These are phyloP conservation scores for Eira barbara DNA, from an alignment of 2,113 vertebrate species.

Conservation along the genomic window DNA sequence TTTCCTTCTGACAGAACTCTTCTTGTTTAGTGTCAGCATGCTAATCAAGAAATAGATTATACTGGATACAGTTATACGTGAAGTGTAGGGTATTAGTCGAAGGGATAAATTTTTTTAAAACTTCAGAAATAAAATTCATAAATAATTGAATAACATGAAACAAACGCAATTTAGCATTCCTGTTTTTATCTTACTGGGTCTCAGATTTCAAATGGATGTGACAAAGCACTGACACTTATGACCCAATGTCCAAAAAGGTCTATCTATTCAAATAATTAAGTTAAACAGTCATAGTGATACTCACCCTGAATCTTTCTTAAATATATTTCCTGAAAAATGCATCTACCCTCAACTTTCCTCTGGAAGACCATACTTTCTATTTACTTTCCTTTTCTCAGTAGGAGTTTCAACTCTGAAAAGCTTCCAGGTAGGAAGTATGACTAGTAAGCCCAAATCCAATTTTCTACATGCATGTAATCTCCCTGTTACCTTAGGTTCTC, in stretches of 20 bases:
- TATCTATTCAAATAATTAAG: neutral
- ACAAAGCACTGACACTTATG: neutral
- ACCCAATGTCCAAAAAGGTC: neutral
- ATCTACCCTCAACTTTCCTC: neutral
- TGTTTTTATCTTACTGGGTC: neutral
- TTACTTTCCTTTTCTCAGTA: neutral
- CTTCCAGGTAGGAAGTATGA: neutral
- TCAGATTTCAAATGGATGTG: constrained; percentile 23
- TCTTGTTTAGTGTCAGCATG: neutral
- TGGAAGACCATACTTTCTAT: neutral
- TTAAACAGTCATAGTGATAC: neutral
- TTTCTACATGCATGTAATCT: neutral
- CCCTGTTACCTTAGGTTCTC: neutral
- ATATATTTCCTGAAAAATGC: neutral
- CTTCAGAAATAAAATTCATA: constrained; percentile 30
- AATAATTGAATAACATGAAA: constrained; percentile 24
- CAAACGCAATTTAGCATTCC: constrained; percentile 16
- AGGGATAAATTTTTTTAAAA: neutral
- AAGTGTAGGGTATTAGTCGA: neutral
- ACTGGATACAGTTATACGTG: neutral
- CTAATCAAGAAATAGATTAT: constrained; percentile 14
- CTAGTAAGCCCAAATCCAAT: neutral
- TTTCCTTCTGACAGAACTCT: neutral
- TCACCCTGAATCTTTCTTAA: neutral
- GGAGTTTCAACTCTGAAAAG: neutral